Evolutionary conservation across 2,888 invertebrate genomes (phyloP).

Genomic region (Cotesia congregata): DNA sequence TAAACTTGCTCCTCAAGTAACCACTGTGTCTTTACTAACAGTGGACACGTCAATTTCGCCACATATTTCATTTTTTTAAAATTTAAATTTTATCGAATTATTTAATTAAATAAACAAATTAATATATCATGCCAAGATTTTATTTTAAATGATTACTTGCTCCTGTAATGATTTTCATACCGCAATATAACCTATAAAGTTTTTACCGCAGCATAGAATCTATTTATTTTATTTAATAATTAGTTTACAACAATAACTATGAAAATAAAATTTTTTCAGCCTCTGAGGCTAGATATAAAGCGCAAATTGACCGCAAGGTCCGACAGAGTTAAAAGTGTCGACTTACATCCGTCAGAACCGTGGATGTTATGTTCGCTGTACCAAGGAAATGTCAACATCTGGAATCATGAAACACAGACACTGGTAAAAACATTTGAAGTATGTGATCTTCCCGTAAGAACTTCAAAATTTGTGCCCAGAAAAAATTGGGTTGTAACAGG

Average conservation of each 20-base stretch:
- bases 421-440: slow-evolving; percentile 92
- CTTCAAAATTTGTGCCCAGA: slow-evolving; percentile 95
- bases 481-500: slow-evolving; percentile 99
- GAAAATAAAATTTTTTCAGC: slow-evolving; percentile 74
- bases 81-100: too few species aligned
- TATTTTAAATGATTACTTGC: too few species aligned
- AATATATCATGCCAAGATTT: too few species aligned
- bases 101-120: too few species aligned
- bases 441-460: slow-evolving; percentile 96
- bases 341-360: slow-evolving; percentile 97
- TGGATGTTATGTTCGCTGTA: slow-evolving; percentile 99
- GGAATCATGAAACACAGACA: slow-evolving; percentile 97
- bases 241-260: background rate
- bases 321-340: slow-evolving; percentile 98
- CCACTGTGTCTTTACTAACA: too few species aligned
- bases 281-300: slow-evolving; percentile 97
- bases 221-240: background rate
- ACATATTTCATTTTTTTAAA: too few species aligned
- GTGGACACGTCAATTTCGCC: too few species aligned
- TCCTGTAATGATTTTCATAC: too few species aligned
- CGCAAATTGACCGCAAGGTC: slow-evolving; percentile 97
- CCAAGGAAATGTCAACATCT: slow-evolving; percentile 99
- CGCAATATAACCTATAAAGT: too few species aligned
- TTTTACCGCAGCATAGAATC: too few species aligned
- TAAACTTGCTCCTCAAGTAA: too few species aligned